Evolutionary conservation across 2,888 invertebrate genomes (phyloP), one percentile per base, ranked within the genome.

Genomic region (Saturnia japonica): DNA sequence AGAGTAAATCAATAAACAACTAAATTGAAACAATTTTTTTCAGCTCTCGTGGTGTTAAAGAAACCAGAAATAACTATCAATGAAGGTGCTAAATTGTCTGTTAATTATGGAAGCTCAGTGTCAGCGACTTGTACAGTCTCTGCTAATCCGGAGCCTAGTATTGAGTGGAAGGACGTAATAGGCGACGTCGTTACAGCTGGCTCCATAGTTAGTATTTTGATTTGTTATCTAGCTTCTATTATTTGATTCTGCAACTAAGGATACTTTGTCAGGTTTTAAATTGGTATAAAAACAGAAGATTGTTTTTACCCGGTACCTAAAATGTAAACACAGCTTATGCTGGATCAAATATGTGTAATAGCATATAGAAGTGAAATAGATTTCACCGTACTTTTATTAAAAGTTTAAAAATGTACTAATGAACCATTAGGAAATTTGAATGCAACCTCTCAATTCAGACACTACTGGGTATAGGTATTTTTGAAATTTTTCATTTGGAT

Each of bases 101-200:
- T 75, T 43, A 73, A 74, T 9, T 80, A 81, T 28, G 80, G n/a
- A 64, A 64, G 64, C 8, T 40, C 64, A 40, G n/a, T 64, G 8
- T 64, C 64, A 40, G n/a, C 40, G 9, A 79, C 81, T 42, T 79
- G 78, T 28, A 79, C 76, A 64, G 81, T 79, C 16, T 28, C 40
- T 0, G 78, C 77, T 12, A 77, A 72, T 67, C 78, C 78, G 14
- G n/a, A 71, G 54, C 78, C 78, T 19, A 71, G 42, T n/a, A 64
- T 64, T 12, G 40, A 40, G 6, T 64, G 64, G 64, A 64, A 64
- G n/a, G 40, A 64, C 9, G 40, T 1, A 11, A 12, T 40, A n/a
- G 64, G 64, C 9, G 40, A 34, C 8, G 2, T 11, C 8, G n/a
- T 64, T 4, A 4, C 40, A 40, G 11, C 64, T 19, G 40, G 64